Evolutionary conservation across 37 sponge, comb jelly and placozoan genomes (phyloP), one percentile per base, ranked within the genome.

Genomic region (Lycopodina hypogea): DNA sequence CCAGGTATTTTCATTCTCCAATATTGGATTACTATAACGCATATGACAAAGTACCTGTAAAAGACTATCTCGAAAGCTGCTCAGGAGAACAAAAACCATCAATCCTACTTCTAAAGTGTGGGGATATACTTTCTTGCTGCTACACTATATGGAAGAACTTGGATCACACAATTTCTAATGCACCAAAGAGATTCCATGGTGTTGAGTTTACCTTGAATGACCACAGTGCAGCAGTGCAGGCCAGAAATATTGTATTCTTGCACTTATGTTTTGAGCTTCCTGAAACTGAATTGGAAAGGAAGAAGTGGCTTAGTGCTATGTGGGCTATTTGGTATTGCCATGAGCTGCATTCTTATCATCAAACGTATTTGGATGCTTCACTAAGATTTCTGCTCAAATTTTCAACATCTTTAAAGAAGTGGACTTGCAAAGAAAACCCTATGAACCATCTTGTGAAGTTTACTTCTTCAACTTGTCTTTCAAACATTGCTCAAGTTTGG

Each of bases 141-240:
- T 85, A 78, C 56, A 85, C 79, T 17, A 34, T 85, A 29, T 85
- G 86, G 86, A 85, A 85, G 37, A 56, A 85, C 74, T 85, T 85
- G 11, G 63, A 62, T 62, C 15, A 15, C 15, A 18, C 53, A 52
- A 26, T 24, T 22, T 62, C 63, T 24, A 62, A 22, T 24, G 29
- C 23, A 9, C 28, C 69, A 30, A 77, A 23, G 14, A 4, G 26
- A 62, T 85, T 78, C 73, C 58, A 40, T 48, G 86, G 86, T 42
- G 79, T 78, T 7, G 40, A 78, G 28, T 85, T 85, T 57, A 70
- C 72, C 3, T 61, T 85, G 50, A 85, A 85, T 71, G 86, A 85
- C 67, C 41, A 22, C 2, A 42, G n/a, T 63, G 67, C 86, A 24
- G 79, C 86, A 30, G 79, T n/a, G n/a, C n/a, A n/a, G n/a, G n/a